Conservation (phyloP, 2,797 vertebrate genomes). For the Sebastes jordani region DNA sequence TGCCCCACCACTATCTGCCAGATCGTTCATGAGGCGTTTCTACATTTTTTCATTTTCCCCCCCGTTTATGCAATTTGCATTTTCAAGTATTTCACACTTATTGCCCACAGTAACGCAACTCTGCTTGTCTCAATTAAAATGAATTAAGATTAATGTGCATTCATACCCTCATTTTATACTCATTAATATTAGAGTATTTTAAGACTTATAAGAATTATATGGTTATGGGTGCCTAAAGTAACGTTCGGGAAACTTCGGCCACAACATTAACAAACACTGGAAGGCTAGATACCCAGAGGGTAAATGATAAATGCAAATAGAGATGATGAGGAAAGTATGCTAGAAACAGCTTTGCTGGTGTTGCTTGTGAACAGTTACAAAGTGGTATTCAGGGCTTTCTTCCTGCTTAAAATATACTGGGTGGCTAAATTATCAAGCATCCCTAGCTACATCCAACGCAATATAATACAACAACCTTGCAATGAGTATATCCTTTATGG, state of each 20-base stretch:
- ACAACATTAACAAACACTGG: not conserved
- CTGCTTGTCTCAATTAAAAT: constrained; percentile 3
- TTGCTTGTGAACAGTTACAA: not conserved
- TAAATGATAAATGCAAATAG: not conserved
- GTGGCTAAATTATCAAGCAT: not conserved
- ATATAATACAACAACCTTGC: not conserved
- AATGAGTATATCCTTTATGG: not conserved
- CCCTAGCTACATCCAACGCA: not conserved
- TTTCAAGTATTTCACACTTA: not conserved
- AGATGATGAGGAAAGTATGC: not conserved
- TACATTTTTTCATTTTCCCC: not conserved
- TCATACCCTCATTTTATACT: not conserved
- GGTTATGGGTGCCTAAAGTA: not conserved
- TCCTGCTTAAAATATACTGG: not conserved
- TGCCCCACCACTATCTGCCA: not conserved
- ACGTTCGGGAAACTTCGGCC: not conserved
- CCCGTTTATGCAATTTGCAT: not conserved
- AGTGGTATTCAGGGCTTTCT: not conserved
- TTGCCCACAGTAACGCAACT: not conserved
- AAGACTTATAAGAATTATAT: not conserved
- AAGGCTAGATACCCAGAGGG: not conserved
- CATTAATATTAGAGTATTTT: not conserved
- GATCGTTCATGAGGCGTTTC: not conserved
- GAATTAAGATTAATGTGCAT: constrained; percentile 14
- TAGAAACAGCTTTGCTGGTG: not conserved